A percentile compares a stretch with the other conserved stretches of the same genome.
Conservation (phyloP, 2,797 vertebrate species). For the Danio tinwini region DNA sequence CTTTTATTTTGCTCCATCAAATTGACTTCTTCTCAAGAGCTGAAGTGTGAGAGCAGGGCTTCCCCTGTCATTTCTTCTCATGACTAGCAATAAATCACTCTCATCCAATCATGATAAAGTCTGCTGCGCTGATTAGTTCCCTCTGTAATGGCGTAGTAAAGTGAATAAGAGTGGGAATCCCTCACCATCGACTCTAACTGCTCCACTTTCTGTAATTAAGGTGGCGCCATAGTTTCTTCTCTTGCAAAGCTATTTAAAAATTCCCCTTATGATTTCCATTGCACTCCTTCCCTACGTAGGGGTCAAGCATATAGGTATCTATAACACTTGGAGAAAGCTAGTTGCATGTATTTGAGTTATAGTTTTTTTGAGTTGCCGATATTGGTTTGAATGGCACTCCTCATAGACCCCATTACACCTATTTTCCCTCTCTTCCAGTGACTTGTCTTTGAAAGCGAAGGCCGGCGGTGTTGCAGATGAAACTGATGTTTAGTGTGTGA, state of each 20-base stretch:
- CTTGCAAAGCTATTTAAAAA: conserved; percentile 64
- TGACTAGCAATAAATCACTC: conserved; percentile 72
- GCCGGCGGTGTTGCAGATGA: background rate
- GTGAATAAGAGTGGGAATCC: conserved; percentile 70
- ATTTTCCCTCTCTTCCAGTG: background rate
- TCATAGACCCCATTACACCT: background rate
- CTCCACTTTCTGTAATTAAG: conserved; percentile 73
- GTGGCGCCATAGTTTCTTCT: conserved; percentile 52
- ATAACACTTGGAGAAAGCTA: background rate
- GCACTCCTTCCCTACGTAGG: background rate
- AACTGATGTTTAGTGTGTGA: background rate
- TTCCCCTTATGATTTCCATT: conserved; percentile 8
- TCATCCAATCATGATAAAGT: conserved; percentile 76
- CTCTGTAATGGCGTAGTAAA: conserved; percentile 60
- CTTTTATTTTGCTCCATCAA: background rate
- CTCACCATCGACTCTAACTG: conserved; percentile 64
- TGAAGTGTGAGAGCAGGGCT: conserved; percentile 36
- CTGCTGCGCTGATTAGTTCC: conserved; percentile 67
- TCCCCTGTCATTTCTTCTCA: conserved; percentile 61
- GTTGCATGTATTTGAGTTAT: background rate
- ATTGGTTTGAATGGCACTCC: too few relatives aligned
- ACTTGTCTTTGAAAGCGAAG: background rate
- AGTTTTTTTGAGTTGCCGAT: background rate
- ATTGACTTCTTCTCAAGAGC: conserved; percentile 55
- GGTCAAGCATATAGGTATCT: background rate